Evolutionary conservation across 2,797 vertebrate species (phyloP).

Genomic region (Rhinogobio ventralis): DNA sequence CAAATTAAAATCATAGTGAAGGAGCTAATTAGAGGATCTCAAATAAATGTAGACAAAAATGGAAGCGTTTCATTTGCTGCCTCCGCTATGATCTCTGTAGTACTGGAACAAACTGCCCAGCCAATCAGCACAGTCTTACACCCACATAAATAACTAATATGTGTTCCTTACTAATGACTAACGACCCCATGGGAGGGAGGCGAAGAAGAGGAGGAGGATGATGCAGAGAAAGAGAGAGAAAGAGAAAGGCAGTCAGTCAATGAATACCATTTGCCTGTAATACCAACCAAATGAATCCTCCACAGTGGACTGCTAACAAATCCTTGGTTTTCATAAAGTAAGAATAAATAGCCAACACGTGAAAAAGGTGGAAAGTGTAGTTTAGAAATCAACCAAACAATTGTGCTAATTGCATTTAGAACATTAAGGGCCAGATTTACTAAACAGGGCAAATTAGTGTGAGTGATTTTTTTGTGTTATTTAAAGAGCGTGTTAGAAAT

Average conservation of each 20-base stretch:
- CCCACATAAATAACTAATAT: slow-evolving; percentile 62
- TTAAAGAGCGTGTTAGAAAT: too few species aligned
- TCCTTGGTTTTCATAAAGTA: neutral
- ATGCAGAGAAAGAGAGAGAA: slow-evolving; percentile 1
- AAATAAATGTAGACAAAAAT: slow-evolving; percentile 41
- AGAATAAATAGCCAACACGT: neutral
- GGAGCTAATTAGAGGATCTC: slow-evolving; percentile 40
- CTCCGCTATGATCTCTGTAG: slow-evolving; percentile 49
- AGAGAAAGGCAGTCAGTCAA: neutral
- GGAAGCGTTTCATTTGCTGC: slow-evolving; percentile 48
- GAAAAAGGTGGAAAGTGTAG: neutral
- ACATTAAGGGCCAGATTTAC: too few species aligned
- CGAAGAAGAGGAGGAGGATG: slow-evolving; percentile 19
- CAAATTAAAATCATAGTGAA: slow-evolving; percentile 25
- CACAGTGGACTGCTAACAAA: neutral
- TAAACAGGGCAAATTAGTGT: too few species aligned
- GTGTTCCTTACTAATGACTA: slow-evolving; percentile 64
- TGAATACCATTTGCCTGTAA: slow-evolving; percentile 17
- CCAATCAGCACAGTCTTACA: slow-evolving; percentile 55
- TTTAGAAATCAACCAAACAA: neutral
- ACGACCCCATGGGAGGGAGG: slow-evolving; percentile 51
- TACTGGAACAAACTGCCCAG: slow-evolving; percentile 41
- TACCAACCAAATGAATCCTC: neutral
- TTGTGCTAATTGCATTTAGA: neutral
- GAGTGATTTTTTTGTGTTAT: too few species aligned